These are phyloP conservation scores for Forficula auricularia DNA, from an alignment of 1,140 invertebrate genomes.

Conservation along the genomic window DNA sequence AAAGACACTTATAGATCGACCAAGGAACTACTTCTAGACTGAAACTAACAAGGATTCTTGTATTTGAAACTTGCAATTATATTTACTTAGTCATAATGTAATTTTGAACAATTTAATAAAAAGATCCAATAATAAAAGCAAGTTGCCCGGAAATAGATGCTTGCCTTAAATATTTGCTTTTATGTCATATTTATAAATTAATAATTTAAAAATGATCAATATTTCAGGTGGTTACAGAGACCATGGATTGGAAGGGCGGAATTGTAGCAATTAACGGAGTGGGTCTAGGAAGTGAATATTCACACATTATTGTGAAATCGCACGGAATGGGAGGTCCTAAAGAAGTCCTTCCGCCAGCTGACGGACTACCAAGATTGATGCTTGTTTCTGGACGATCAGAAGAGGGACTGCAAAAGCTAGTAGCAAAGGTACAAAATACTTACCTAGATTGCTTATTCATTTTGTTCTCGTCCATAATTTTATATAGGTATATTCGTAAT, in stretches of 20 bases:
- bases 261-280: slow-evolving; percentile 8
- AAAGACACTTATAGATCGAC: no score
- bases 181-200: no score
- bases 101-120: no score
- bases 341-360: slow-evolving; percentile 18
- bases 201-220: background rate
- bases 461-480: no score
- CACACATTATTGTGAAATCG: slow-evolving; percentile 3
- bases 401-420: slow-evolving; percentile 19
- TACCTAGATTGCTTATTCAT: background rate
- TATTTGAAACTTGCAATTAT: no score
- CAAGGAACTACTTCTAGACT: no score
- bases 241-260: slow-evolving; percentile 4
- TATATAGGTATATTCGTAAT: no score
- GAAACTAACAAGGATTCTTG: no score
- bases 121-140: no score
- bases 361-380: slow-evolving; percentile 34
- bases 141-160: no score
- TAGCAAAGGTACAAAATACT: background rate
- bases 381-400: slow-evolving; percentile 35
- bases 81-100: no score
- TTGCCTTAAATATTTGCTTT: no score
- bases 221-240: slow-evolving; percentile 11
- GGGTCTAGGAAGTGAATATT: slow-evolving; percentile 4
- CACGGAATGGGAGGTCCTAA: background rate